phyloP scores from a whole-genome alignment of 2,888 invertebrate species.

The Drosophila tripunctata region DNA sequence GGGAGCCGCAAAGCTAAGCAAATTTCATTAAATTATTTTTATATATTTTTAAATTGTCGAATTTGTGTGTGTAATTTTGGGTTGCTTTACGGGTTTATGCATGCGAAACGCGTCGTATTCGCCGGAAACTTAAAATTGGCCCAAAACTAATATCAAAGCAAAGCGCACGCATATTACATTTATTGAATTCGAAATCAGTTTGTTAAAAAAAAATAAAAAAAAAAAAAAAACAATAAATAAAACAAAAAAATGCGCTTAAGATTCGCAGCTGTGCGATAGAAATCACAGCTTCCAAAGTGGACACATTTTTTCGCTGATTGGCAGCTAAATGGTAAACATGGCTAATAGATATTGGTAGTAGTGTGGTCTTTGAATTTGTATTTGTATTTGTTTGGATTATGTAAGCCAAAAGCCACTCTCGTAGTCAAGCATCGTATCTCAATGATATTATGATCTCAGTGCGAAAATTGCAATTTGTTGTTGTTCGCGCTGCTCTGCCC shows the following conservation, averaged over 20 bases:
- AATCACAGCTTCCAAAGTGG: conserved; percentile 47
- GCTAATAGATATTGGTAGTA: conserved; percentile 31
- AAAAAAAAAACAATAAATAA: too few species aligned
- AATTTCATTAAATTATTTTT: neutral
- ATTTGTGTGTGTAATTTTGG: too few species aligned
- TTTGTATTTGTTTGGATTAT: conserved; percentile 39
- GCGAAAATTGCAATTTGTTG: conserved; percentile 65
- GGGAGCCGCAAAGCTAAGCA: conserved; percentile 48
- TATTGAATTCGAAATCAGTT: conserved; percentile 30
- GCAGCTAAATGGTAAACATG: conserved; percentile 63
- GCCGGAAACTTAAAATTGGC: conserved; percentile 61
- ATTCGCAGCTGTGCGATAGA: conserved; percentile 55
- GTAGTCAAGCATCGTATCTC: conserved; percentile 42
- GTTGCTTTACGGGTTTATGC: conserved; percentile 12
- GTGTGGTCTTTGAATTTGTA: conserved; percentile 16
- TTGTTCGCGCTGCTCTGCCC: conserved; percentile 18
- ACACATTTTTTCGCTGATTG: conserved; percentile 53
- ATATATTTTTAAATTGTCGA: conserved; percentile 1
- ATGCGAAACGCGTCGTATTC: conserved; percentile 37
- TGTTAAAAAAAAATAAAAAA: neutral
- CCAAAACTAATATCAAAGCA: conserved; percentile 46
- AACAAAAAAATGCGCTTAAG: neutral
- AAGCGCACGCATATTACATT: conserved; percentile 45
- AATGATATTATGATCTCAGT: conserved; percentile 74
- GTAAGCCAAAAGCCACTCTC: conserved; percentile 29